These are phyloP conservation scores for Aphidoletes aphidimyza DNA, from an alignment of 2,888 invertebrate species.

Conservation along the genomic window DNA sequence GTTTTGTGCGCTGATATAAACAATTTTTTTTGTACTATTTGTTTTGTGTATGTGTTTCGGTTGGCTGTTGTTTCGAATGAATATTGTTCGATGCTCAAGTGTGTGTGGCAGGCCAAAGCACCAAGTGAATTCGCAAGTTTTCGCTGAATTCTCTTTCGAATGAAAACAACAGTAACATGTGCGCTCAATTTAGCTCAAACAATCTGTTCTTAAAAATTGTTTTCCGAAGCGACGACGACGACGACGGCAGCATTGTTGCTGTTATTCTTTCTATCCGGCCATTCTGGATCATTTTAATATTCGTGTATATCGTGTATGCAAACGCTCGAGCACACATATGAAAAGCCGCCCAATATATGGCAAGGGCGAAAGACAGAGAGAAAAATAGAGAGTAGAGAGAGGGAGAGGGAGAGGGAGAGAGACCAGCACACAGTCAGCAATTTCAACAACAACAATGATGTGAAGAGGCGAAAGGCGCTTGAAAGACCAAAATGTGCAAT, in stretches of 20 bases:
- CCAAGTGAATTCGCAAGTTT: neutral
- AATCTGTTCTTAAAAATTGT: slow-evolving; percentile 37
- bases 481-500: neutral
- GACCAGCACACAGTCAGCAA: neutral
- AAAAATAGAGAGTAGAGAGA: no score
- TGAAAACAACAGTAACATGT: slow-evolving; percentile 51
- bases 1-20: no score
- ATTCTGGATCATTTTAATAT: slow-evolving; percentile 41
- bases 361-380: no score
- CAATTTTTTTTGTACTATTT: no score
- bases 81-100: neutral
- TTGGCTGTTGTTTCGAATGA: neutral
- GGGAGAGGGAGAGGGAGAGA: no score
- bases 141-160: slow-evolving; percentile 44
- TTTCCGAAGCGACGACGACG: neutral
- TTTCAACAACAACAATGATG: neutral
- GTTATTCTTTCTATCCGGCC: slow-evolving; percentile 7
- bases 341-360: no score
- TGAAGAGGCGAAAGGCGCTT: slow-evolving; percentile 23
- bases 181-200: slow-evolving; percentile 40
- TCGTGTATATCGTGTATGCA: slow-evolving; percentile 28
- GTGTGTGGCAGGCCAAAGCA: neutral
- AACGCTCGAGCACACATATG: neutral
- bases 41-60: no score
- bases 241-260: no score